Conservation (phyloP, 2,113 vertebrate genomes). For the Ranitomeya variabilis region DNA sequence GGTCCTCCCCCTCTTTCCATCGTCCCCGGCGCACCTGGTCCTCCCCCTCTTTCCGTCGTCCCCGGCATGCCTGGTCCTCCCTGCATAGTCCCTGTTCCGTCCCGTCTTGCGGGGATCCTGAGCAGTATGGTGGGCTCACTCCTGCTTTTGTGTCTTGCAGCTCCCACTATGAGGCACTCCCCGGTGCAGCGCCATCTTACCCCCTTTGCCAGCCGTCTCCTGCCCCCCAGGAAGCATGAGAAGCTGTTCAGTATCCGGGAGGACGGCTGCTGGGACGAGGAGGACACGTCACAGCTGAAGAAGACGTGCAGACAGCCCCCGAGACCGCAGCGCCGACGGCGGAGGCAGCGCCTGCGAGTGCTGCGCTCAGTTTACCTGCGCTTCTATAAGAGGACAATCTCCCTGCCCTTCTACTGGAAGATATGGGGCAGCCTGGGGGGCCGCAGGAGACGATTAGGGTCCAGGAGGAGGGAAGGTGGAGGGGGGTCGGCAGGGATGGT, state of each 20-base stretch:
- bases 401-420: conserved; percentile 24
- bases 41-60: too few relatives aligned
- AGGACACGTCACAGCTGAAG: background rate
- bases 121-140: too few relatives aligned
- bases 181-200: conserved; percentile 32
- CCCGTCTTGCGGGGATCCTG: too few relatives aligned
- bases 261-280: conserved; percentile 21
- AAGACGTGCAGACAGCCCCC: conserved; percentile 9
- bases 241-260: background rate
- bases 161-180: conserved; percentile 27
- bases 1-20: too few relatives aligned
- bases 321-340: background rate
- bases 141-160: background rate
- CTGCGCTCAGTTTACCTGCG: conserved; percentile 26
- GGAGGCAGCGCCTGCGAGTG: background rate
- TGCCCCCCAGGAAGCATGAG: background rate
- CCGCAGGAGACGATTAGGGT: background rate
- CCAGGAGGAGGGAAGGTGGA: conserved; percentile 21
- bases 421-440: conserved; percentile 31
- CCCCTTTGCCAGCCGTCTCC: conserved; percentile 32
- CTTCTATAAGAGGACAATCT: conserved; percentile 20
- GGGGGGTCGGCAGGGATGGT: conserved; percentile 1
- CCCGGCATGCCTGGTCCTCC: too few relatives aligned
- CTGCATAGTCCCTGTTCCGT: too few relatives aligned
- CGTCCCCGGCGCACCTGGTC: too few relatives aligned